Base-by-base conservation (phyloP, 2,888 invertebrate species). In the Drosophila neutralis region DNA sequence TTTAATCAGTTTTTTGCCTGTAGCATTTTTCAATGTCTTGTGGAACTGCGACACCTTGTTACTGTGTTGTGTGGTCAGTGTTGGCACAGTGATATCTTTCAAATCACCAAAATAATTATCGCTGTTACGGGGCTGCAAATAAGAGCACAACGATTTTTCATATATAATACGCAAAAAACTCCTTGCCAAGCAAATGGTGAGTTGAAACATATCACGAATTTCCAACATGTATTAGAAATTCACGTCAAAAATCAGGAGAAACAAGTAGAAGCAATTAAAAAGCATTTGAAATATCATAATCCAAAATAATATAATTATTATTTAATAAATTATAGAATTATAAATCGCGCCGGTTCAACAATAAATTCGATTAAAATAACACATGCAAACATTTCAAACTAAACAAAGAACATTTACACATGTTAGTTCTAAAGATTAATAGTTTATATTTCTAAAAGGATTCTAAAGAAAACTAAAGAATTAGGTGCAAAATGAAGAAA, bases 1-100 rank as follows among this genome's bases (percentile, higher is more conserved):
- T 93, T 97, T 97, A 92, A 95, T 95, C 92, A 98, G 95, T 94
- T 97, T 96, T 92, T 96, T 95, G 91, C 98, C 97, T 79, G 95
- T 95, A 83, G 97, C 96, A 92, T 96, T 96, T 95, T 98, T 98
- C 93, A 98, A 95, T 92, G 96, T 96, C 95, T 98, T 98, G 95
- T 98, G 98, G 94, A 98, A 98, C 94, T 97, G 97, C 92, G 98
- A 97, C 92, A 98, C 97, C 94, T 98, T 98, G 94, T 97, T 96
- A 94, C 97, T 97, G 94, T 97, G 96, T 93, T 96, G 95, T 84
- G 96, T 96, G 82, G 96, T 97, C 93, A 98, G 94, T 91, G 97
- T 97, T 85, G 96, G 95, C 93, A 98, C 97, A 95, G 97, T 97
- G 95, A 96, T 96, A 95, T 97, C 97, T 96, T 97, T 97, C 95